Evolutionary conservation across 2,113 vertebrate species (phyloP).

Genomic region (Calypte anna): DNA sequence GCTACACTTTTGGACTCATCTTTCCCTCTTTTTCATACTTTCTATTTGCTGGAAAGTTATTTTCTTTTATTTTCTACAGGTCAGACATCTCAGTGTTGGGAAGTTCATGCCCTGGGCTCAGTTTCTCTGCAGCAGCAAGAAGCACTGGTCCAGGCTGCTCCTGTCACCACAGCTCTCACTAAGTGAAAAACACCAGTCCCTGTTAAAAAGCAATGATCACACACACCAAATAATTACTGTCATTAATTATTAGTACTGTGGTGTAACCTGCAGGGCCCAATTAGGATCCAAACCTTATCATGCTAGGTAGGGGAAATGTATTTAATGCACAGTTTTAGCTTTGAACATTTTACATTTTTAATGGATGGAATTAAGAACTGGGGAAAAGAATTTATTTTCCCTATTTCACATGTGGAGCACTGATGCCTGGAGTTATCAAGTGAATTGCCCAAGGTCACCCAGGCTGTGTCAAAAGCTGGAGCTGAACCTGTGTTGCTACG

Average conservation of each 20-base stretch:
- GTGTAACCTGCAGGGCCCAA: slow-evolving; percentile 39
- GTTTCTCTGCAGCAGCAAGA: neutral
- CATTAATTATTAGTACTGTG: slow-evolving; percentile 25
- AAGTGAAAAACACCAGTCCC: neutral
- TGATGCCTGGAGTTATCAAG: neutral
- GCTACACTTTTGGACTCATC: neutral
- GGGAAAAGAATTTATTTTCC: slow-evolving; percentile 18
- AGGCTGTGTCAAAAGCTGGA: neutral
- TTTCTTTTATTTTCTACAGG: neutral
- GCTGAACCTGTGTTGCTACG: slow-evolving; percentile 8
- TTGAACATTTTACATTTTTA: slow-evolving; percentile 60
- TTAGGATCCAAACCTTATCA: slow-evolving; percentile 46
- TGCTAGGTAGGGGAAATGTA: neutral
- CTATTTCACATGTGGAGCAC: neutral
- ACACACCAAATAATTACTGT: slow-evolving; percentile 44
- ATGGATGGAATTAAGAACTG: slow-evolving; percentile 30
- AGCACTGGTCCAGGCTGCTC: neutral
- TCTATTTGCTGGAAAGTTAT: neutral
- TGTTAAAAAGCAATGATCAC: slow-evolving; percentile 16
- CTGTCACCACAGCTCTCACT: neutral
- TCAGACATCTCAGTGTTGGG: neutral
- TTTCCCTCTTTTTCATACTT: neutral
- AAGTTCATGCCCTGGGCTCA: neutral
- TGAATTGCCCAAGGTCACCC: neutral
- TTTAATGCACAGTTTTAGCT: neutral